Evolutionary conservation across 2,797 vertebrate species (phyloP), one percentile per base, ranked within the genome.

Genomic region (Lophotriccus pileatus): DNA sequence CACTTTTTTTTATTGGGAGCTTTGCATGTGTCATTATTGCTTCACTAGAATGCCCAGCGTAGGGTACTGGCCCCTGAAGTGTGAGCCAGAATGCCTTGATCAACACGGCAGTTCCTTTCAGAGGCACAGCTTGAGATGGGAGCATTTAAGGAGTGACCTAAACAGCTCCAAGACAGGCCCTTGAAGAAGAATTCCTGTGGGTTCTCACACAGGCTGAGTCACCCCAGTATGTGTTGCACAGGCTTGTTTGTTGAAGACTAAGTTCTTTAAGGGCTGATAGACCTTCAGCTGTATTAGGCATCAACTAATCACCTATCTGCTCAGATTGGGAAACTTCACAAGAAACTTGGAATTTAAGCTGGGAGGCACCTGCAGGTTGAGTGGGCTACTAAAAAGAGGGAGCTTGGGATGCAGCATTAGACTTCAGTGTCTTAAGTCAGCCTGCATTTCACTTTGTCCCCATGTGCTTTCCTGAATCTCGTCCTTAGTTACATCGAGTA

Each of bases 161-260:
- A 53, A 41, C n/a, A 84, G 43, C 62, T 89, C n/a, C 75, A 75
- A 72, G 52, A 1, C 20, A 62, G 32, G 3, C 23, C 10, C 28
- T 43, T 0, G 0, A 49, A 21, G 27, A 46, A 76, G 41, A 69
- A 80, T 73, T 88, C 44, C 28, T 66, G 14, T 28, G 32, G 28
- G 8, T 34, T 85, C 88, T 53, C 30, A 12, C 23, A 8, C 0
- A 0, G 10, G 14, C 14, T 41, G 32, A 23, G 15, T 12, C 60
- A 27, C 44, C 37, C n/a, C 25, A 56, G 7, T 1, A 0, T 30
- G 11, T 1, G 1, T 34, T 69, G 36, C 36, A 59, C 11, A 50
- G 44, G 22, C 30, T 46, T 67, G 55, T 17, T 89, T 10, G 34
- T 72, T 50, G 53, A 85, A 75, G 37, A 67, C 5, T 10, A 10